These are phyloP conservation scores for Helicoverpa armigera DNA, from an alignment of 1,140 invertebrate species.

Conservation along the genomic window DNA sequence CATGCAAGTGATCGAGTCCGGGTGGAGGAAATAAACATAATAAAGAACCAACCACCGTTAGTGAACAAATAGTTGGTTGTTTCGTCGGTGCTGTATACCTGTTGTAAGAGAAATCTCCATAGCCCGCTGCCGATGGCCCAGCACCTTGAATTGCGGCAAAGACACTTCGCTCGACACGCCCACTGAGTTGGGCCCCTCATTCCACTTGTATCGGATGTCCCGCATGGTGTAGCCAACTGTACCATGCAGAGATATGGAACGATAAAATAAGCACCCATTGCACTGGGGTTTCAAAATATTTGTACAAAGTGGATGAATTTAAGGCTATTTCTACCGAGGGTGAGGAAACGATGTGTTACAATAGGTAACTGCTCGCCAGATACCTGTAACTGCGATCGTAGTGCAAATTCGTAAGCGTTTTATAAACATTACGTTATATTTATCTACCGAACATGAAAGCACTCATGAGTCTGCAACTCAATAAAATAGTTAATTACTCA, in stretches of 20 bases:
- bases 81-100: constrained; percentile 88
- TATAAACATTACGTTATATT: constrained; percentile 54
- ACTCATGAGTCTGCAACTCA: constrained; percentile 57
- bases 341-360: constrained; percentile 43
- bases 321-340: constrained; percentile 55
- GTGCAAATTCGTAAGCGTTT: constrained; percentile 60
- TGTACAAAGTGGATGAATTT: constrained; percentile 74
- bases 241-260: constrained; percentile 88
- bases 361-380: constrained; percentile 39
- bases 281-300: constrained; percentile 87
- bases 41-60: constrained; percentile 8
- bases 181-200: constrained; percentile 96
- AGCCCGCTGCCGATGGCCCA: constrained; percentile 95
- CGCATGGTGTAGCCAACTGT: constrained; percentile 98
- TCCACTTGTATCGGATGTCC: constrained; percentile 98
- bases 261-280: constrained; percentile 89
- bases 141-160: constrained; percentile 97
- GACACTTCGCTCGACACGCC: constrained; percentile 97
- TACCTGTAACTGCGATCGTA: constrained; percentile 40
- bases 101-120: constrained; percentile 97
- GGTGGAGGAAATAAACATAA: constrained; percentile 29
- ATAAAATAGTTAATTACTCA: constrained; percentile 48
- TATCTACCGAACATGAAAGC: constrained; percentile 68
- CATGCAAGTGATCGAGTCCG: constrained; percentile 33
- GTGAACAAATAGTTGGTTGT: constrained; percentile 31